Evolutionary conservation across 2,113 vertebrate species (phyloP), one percentile per base, ranked within the genome.

Genomic region (Colius striatus): DNA sequence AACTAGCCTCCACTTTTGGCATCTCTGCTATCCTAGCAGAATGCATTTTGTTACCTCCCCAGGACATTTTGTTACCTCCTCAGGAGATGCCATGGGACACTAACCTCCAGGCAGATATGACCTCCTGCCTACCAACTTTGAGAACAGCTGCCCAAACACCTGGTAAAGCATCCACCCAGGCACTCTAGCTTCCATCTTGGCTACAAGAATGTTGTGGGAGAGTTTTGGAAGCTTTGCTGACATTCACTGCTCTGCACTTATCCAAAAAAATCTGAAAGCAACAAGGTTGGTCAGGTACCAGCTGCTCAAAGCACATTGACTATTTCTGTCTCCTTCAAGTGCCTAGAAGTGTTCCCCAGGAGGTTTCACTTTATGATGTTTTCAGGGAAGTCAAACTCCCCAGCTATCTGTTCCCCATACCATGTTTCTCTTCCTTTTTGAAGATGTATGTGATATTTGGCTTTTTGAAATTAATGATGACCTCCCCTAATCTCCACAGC

Each of bases 1-100:
- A 74, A 6, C 3, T 43, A 3, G 0, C 47, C 8, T 48, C n/a
- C 4, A 4, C 7, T 14, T 6, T 38, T 72, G 36, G 0, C 22
- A 47, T 11, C 11, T 4, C 13, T 55, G 6, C 3, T 57, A 27
- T n/a, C 23, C 21, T 48, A 23, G 57, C 16, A 62, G 15, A 61
- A 8, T 11, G 3, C 1, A 9, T 8, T 66, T 70, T 61, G 13
- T 85, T 41, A 43, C 9, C 4, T 62, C 4, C 6, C 2, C 18
- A 54, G 16, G n/a, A n/a, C 1, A 9, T 8, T 66, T 70, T 61
- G 38, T 41, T 41, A 41, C 38, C 38, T 41, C 38, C 14, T 7
- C 23, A 66, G 18, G 14, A 47, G 22, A 51, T 11, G 16, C 8
- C 8, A 23, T 18, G 30, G 50, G 11, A 7, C 6, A 36, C 1